phyloP scores from a whole-genome alignment of 2,797 vertebrate genomes.

The Austrolebias charrua region DNA sequence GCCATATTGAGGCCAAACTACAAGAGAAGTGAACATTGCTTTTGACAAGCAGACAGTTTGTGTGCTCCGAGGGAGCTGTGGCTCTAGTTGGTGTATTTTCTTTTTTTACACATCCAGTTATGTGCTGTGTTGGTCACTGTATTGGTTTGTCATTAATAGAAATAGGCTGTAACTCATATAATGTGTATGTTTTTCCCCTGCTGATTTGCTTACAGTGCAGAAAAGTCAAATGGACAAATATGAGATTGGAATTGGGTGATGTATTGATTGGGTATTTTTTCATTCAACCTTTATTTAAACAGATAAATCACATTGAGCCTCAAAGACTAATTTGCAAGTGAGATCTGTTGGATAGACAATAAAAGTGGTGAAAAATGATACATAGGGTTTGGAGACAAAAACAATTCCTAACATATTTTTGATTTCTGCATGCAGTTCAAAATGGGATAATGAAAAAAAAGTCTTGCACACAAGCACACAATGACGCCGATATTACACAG shows the following conservation, averaged over 20 bases:
- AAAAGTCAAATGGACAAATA: constrained; percentile 44
- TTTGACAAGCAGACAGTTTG: constrained; percentile 38
- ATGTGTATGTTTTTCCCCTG: constrained; percentile 51
- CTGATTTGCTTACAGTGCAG: constrained; percentile 71
- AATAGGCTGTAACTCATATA: constrained; percentile 42
- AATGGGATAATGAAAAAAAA: too few species aligned
- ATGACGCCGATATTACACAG: too few species aligned
- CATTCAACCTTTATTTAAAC: too few species aligned
- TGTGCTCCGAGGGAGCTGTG: constrained; percentile 34
- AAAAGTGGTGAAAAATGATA: too few species aligned
- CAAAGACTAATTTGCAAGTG: too few species aligned
- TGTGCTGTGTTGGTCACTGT: constrained; percentile 43
- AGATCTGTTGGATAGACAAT: too few species aligned
- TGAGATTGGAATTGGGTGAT: constrained; percentile 24
- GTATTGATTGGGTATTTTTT: background rate
- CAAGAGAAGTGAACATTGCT: constrained; percentile 45
- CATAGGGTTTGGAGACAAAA: too few species aligned
- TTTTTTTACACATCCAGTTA: constrained; percentile 17
- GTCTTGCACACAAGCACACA: too few species aligned
- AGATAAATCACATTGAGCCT: too few species aligned
- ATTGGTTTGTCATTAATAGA: constrained; percentile 52
- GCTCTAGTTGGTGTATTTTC: constrained; percentile 39
- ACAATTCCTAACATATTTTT: too few species aligned
- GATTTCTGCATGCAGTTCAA: too few species aligned
- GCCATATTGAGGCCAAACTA: constrained; percentile 49